These are phyloP conservation scores for Eulemur macaco DNA, from an alignment of 2,113 vertebrate species.

Conservation along the genomic window DNA sequence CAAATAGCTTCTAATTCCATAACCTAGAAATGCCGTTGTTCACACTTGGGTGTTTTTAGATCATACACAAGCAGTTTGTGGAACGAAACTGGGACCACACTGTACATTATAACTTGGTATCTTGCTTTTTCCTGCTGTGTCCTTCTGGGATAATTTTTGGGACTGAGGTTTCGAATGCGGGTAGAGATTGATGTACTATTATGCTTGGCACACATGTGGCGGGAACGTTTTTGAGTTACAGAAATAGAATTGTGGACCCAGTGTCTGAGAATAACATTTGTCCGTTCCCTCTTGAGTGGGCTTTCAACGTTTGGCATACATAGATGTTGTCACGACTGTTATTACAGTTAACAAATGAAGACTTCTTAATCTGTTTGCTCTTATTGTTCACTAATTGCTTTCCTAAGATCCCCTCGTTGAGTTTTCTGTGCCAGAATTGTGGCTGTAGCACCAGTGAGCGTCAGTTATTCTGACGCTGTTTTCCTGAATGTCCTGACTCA, in stretches of 20 bases:
- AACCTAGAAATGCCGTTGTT: neutral
- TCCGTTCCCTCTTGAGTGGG: conserved; percentile 13
- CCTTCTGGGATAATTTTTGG: conserved; percentile 42
- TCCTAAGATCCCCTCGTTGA: neutral
- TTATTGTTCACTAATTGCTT: conserved; percentile 52
- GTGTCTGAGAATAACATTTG: conserved; percentile 54
- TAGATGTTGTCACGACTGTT: neutral
- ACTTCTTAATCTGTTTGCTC: neutral
- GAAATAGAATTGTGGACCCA: conserved; percentile 36
- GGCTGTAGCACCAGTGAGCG: neutral
- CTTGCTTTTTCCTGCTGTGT: neutral
- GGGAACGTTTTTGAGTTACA: conserved; percentile 57
- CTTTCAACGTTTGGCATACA: neutral
- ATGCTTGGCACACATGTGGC: conserved; percentile 14
- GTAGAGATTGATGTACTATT: conserved; percentile 28
- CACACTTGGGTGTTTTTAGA: neutral
- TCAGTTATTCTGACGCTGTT: neutral
- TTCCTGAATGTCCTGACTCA: neutral
- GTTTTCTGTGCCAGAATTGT: neutral
- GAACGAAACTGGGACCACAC: neutral
- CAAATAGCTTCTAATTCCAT: conserved; percentile 21
- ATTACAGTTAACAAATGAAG: neutral
- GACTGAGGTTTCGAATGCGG: neutral
- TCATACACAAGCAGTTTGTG: neutral
- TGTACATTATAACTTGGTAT: neutral